Evolutionary conservation across 2,113 vertebrate genomes (phyloP).

Genomic region (Chascanopsetta lugubris): DNA sequence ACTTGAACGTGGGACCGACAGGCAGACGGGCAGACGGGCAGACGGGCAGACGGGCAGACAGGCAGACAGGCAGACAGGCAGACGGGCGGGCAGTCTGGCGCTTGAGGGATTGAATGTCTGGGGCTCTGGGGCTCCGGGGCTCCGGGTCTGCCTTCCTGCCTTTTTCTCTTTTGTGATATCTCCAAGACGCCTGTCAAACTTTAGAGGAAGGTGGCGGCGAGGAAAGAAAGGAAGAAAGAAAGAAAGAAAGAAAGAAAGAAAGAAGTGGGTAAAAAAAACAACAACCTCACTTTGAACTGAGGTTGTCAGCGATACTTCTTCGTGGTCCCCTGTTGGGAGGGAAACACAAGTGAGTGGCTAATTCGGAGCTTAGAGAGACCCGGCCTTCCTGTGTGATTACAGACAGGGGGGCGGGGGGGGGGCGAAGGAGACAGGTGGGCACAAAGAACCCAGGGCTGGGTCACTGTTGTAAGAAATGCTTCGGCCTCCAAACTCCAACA

Average conservation of each 20-base stretch:
- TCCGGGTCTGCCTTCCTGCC: constrained; percentile 35
- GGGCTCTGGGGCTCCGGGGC: constrained; percentile 29
- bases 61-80: background rate
- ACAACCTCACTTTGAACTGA: constrained; percentile 38
- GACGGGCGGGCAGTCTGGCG: constrained; percentile 17
- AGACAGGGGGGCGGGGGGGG: constrained; percentile 27
- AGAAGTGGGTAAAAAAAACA: too few species aligned
- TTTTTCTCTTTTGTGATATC: constrained; percentile 49
- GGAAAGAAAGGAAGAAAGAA: constrained; percentile 10
- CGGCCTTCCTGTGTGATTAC: constrained; percentile 69
- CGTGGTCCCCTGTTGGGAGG: constrained; percentile 31
- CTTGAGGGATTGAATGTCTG: constrained; percentile 55
- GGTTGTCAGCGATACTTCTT: constrained; percentile 48
- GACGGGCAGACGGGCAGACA: background rate
- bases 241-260: background rate
- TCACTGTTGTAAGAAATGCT: constrained; percentile 59
- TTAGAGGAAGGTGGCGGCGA: constrained; percentile 10
- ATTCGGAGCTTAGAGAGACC: constrained; percentile 55
- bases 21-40: constrained; percentile 11
- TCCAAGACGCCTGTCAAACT: constrained; percentile 63
- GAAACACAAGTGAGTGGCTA: constrained; percentile 60
- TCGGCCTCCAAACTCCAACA: constrained; percentile 35
- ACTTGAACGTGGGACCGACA: constrained; percentile 3
- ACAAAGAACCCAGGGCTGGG: constrained; percentile 23
- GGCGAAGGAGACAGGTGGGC: constrained; percentile 5